Percentiles rank a stretch among this genome's conserved stretches.
Evolutionary conservation across 2,113 vertebrate genomes (phyloP).

Genomic region (Myiozetetes cayanensis): DNA sequence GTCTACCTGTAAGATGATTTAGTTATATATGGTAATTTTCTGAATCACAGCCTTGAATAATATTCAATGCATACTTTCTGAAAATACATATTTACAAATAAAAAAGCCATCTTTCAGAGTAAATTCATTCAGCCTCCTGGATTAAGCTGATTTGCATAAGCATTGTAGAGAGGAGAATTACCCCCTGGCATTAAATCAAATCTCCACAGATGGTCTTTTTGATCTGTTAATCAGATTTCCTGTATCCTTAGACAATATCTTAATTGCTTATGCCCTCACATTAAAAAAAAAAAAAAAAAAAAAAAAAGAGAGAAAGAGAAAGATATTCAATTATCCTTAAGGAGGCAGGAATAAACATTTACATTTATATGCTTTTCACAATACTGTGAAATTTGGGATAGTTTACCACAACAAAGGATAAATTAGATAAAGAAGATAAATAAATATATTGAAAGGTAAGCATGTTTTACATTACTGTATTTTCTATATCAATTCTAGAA

Average conservation of each 20-base stretch:
- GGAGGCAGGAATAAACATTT: background rate
- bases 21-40: background rate
- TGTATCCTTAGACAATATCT: conserved; percentile 3
- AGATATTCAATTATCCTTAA: background rate
- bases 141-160: conserved; percentile 28
- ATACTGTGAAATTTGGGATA: background rate
- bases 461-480: background rate
- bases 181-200: background rate
- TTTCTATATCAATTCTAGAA: background rate
- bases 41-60: background rate
- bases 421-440: background rate
- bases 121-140: background rate
- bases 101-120: background rate
- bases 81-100: conserved; percentile 29
- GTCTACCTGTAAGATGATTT: background rate
- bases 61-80: background rate
- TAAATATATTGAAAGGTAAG: background rate
- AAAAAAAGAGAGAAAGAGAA: background rate
- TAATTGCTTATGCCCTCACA: background rate
- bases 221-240: conserved; percentile 27
- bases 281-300: background rate
- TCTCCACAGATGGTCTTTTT: conserved; percentile 42
- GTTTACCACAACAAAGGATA: background rate
- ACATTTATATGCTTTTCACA: background rate
- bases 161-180: background rate